These are phyloP conservation scores for Heliconius himera DNA, from an alignment of 1,140 invertebrate species.

Conservation along the genomic window DNA sequence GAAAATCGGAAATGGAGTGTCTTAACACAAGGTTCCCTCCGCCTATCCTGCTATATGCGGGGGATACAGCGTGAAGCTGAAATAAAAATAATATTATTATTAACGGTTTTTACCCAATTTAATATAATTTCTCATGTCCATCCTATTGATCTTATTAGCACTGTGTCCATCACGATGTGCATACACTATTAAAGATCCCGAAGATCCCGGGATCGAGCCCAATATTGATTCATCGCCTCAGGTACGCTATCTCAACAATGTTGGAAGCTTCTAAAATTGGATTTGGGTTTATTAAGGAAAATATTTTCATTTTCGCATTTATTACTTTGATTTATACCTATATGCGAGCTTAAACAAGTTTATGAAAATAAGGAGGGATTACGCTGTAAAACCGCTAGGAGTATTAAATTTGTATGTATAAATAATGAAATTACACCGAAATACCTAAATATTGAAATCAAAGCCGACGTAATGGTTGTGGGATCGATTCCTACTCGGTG, in stretches of 20 bases:
- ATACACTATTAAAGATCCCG: slow-evolving; percentile 44
- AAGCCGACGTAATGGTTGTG: too few relatives aligned
- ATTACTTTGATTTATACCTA: slow-evolving; percentile 1
- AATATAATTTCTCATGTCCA: neutral
- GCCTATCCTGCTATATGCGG: too few relatives aligned
- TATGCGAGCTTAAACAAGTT: neutral
- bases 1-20: too few relatives aligned
- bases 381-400: too few relatives aligned
- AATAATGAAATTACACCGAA: too few relatives aligned
- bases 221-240: slow-evolving; percentile 69
- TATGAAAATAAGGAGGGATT: neutral
- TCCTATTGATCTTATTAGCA: slow-evolving; percentile 16
- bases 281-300: slow-evolving; percentile 40
- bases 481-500: neutral
- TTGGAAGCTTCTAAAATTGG: slow-evolving; percentile 45
- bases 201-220: slow-evolving; percentile 62
- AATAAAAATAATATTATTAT: too few relatives aligned
- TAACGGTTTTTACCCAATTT: too few relatives aligned
- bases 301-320: slow-evolving; percentile 13
- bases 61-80: too few relatives aligned
- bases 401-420: too few relatives aligned
- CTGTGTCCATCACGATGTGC: slow-evolving; percentile 50
- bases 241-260: slow-evolving; percentile 56
- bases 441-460: too few relatives aligned
- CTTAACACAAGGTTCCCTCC: too few relatives aligned